phyloP scores from a whole-genome alignment of 92 coral and sea anemone species.

The Palythoa heliodiscus region DNA sequence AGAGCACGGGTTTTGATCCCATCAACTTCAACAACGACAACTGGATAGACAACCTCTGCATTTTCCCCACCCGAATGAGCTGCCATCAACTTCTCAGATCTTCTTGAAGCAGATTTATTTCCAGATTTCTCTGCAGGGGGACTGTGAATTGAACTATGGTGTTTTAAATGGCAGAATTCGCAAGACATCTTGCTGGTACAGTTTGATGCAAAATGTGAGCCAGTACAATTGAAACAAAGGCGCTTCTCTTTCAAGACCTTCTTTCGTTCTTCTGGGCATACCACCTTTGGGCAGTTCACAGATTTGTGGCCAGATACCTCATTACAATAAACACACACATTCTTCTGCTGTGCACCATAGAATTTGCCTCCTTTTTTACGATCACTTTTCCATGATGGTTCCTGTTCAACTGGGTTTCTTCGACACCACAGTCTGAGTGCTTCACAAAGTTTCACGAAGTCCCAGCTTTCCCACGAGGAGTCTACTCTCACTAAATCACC shows the following conservation, averaged over 20 bases:
- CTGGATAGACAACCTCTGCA: constrained; percentile 19
- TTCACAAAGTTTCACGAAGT: constrained; percentile 40
- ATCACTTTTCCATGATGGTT: constrained; percentile 12
- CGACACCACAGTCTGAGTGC: constrained; percentile 59
- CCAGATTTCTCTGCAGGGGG: not conserved
- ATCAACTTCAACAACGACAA: constrained; percentile 16
- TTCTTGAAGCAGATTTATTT: not conserved
- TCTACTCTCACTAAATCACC: constrained; percentile 57
- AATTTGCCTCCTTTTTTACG: not conserved
- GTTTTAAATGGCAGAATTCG: constrained; percentile 1
- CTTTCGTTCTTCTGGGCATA: constrained; percentile 18
- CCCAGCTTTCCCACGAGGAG: constrained; percentile 55
- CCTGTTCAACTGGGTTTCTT: constrained; percentile 45
- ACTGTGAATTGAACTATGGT: constrained; percentile 18
- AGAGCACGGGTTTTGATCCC: constrained; percentile 30
- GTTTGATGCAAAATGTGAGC: constrained; percentile 29
- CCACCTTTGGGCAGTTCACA: constrained; percentile 15
- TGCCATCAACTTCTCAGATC: constrained; percentile 1
- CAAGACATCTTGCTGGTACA: constrained; percentile 17
- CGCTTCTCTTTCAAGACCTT: constrained; percentile 24
- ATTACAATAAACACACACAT: constrained; percentile 15
- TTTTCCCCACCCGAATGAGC: not conserved
- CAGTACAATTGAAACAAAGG: constrained; percentile 22
- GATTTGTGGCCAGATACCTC: constrained; percentile 39
- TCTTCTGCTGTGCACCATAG: constrained; percentile 15